A percentile compares a stretch with the other conserved stretches of the same genome.
Evolutionary conservation across 2,113 vertebrate genomes (phyloP).

Genomic region (Dipodomys stephensi): DNA sequence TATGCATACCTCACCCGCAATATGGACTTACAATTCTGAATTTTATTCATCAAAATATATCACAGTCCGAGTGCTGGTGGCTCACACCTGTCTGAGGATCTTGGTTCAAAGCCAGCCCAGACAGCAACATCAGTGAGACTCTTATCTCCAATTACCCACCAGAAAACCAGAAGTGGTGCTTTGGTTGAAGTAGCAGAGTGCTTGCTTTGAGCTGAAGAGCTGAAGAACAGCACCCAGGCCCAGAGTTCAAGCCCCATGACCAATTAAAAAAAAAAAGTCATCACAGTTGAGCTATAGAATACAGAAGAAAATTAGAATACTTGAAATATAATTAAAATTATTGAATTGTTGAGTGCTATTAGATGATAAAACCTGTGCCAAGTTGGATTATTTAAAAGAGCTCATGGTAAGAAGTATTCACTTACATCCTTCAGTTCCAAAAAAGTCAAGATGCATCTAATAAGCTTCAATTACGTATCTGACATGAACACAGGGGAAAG

Average conservation of each 20-base stretch:
- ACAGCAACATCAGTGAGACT: too few species aligned
- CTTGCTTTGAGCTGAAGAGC: too few species aligned
- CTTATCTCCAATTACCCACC: too few species aligned
- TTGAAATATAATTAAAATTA: background rate
- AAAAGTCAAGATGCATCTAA: background rate
- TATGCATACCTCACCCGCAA: background rate
- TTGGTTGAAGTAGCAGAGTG: too few species aligned
- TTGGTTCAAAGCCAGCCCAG: too few species aligned
- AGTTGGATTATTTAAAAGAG: background rate
- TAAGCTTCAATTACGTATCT: background rate
- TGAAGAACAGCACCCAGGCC: too few species aligned
- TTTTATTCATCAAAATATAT: background rate
- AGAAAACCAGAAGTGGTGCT: too few species aligned
- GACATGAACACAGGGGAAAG: background rate
- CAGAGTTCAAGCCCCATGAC: too few species aligned
- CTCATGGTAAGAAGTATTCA: background rate
- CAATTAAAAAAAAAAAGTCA: background rate
- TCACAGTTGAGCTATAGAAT: background rate
- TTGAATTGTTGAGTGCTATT: background rate
- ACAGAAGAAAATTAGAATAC: background rate
- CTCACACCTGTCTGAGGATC: too few species aligned
- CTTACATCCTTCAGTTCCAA: background rate
- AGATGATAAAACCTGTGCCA: background rate
- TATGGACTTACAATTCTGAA: background rate
- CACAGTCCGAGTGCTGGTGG: too few species aligned